Percentiles rank a stretch among this genome's conserved stretches.
These are phyloP conservation scores for Periplaneta americana DNA, from an alignment of 1,140 invertebrate genomes.

Conservation along the genomic window DNA sequence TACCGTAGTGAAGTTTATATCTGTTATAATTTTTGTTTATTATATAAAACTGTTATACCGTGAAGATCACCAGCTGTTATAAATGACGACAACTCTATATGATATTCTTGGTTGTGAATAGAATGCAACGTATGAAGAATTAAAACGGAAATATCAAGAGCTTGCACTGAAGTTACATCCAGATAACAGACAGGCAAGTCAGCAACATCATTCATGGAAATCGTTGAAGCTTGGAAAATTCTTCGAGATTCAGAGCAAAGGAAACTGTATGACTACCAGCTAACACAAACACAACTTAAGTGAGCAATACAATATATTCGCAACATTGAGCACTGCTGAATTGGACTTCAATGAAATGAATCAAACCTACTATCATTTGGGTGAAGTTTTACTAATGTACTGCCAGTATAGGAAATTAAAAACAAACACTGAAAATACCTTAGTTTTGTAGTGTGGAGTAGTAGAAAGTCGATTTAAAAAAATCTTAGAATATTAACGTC, in stretches of 20 bases:
- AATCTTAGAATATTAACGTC: no score
- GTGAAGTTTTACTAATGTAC: no score
- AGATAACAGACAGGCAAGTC: slow-evolving; percentile 42
- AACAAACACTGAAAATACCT: no score
- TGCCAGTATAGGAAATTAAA: no score
- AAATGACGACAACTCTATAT: slow-evolving; percentile 34
- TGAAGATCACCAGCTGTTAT: no score
- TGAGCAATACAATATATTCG: slow-evolving; percentile 46
- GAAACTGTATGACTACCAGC: slow-evolving; percentile 50
- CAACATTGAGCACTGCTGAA: slow-evolving; percentile 43
- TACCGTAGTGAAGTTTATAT: no score
- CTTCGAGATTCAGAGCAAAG: slow-evolving; percentile 45
- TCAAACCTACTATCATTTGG: slow-evolving; percentile 43
- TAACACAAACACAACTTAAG: slow-evolving; percentile 45
- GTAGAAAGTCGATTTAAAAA: no score
- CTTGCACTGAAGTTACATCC: slow-evolving; percentile 53
- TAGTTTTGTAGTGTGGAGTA: no score
- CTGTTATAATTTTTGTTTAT: no score
- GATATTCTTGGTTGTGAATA: slow-evolving; percentile 47
- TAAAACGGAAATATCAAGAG: slow-evolving; percentile 56
- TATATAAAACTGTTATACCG: not conserved
- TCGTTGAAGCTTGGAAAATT: slow-evolving; percentile 57
- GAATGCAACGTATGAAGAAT: slow-evolving; percentile 46
- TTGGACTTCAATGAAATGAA: slow-evolving; percentile 38
- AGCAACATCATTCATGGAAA: slow-evolving; percentile 42